These are phyloP conservation scores for Brachionus rotundiformis DNA, from an alignment of 1,140 invertebrate genomes.

Conservation along the genomic window DNA sequence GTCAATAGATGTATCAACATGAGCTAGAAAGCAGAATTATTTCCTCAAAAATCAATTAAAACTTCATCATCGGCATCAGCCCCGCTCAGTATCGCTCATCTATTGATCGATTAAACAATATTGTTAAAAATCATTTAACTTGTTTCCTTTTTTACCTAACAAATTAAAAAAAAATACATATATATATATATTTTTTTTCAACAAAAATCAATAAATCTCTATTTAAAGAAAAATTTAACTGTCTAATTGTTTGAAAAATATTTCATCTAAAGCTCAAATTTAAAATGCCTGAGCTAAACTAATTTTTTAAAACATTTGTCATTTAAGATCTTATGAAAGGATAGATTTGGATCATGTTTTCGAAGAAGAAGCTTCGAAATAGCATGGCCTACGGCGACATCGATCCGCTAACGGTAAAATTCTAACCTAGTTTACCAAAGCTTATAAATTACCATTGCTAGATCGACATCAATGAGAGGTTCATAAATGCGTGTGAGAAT, in stretches of 20 bases:
- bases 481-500: slow-evolving; percentile 51
- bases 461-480: slow-evolving; percentile 50
- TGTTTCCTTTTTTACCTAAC: slow-evolving; percentile 20
- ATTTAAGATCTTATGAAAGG: not conserved
- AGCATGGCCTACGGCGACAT: not conserved
- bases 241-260: slow-evolving; percentile 34
- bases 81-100: not conserved
- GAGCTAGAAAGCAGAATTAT: slow-evolving; percentile 12
- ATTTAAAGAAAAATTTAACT: slow-evolving; percentile 25
- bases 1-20: not conserved
- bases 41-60: slow-evolving; percentile 2
- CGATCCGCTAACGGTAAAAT: slow-evolving; percentile 1
- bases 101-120: slow-evolving; percentile 34
- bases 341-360: slow-evolving; percentile 24
- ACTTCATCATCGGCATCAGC: not conserved
- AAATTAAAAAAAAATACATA: not conserved
- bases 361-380: slow-evolving; percentile 51
- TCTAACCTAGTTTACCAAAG: not conserved
- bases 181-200: not conserved
- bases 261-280: not conserved
- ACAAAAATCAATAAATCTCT: slow-evolving; percentile 43
- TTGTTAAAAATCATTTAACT: slow-evolving; percentile 41
- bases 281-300: not conserved
- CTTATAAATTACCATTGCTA: not conserved
- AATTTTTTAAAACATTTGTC: not conserved